These are phyloP conservation scores for Upupa epops DNA, from an alignment of 2,113 vertebrate species.

Conservation along the genomic window DNA sequence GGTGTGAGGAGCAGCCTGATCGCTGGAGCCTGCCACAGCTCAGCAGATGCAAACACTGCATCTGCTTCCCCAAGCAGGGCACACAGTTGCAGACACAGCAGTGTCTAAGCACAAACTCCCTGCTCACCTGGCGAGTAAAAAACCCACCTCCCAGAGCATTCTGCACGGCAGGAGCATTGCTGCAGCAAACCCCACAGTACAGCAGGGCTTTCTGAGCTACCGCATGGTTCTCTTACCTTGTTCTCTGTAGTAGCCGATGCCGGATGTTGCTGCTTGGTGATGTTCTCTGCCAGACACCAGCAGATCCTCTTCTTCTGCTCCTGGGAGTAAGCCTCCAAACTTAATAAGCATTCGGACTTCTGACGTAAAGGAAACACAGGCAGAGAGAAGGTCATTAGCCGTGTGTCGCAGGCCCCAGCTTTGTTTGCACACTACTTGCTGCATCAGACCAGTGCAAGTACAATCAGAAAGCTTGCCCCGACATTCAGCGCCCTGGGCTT, in stretches of 20 bases:
- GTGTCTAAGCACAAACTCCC: background rate
- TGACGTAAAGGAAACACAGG: constrained; percentile 77
- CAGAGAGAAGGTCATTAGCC: constrained; percentile 64
- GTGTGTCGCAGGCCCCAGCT: constrained; percentile 23
- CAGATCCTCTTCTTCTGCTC: constrained; percentile 96
- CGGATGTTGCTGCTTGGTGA: constrained; percentile 88
- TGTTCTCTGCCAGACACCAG: constrained; percentile 94
- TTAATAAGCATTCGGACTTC: constrained; percentile 96
- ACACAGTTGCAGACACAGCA: background rate
- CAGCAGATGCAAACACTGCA: background rate
- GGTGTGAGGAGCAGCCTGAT: background rate
- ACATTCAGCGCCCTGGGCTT: background rate
- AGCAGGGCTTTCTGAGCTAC: background rate
- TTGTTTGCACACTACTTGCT: constrained; percentile 39
- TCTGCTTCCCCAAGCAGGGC: background rate
- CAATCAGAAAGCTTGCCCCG: background rate
- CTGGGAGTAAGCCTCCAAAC: constrained; percentile 90
- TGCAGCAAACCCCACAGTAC: background rate
- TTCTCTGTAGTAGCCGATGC: constrained; percentile 67
- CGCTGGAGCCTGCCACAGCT: background rate
- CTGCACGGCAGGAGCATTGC: background rate
- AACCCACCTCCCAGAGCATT: background rate
- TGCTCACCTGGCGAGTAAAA: background rate
- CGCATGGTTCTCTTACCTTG: constrained; percentile 79
- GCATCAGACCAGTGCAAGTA: background rate